These are phyloP conservation scores for Acanthornis magna DNA, from an alignment of 2,797 vertebrate genomes.

Conservation along the genomic window DNA sequence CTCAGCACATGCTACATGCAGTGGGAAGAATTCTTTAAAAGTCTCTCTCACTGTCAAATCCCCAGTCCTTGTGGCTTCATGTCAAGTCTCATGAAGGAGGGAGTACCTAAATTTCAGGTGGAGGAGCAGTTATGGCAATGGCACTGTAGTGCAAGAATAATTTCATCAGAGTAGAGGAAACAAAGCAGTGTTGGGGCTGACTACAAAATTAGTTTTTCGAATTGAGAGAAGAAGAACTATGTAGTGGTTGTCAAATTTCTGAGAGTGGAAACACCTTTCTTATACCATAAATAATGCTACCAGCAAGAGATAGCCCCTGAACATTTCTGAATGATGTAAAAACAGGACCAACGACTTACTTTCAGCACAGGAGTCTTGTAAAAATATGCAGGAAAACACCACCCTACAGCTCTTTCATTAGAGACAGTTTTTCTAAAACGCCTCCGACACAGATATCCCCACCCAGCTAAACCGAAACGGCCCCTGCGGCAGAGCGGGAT, in stretches of 20 bases:
- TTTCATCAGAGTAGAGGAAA: neutral
- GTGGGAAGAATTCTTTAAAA: conserved; percentile 4
- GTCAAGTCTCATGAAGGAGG: neutral
- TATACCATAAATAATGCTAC: neutral
- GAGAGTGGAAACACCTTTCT: neutral
- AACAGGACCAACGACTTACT: neutral
- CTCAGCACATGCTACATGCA: conserved; percentile 3
- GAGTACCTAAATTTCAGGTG: neutral
- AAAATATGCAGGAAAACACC: neutral
- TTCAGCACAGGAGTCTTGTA: neutral
- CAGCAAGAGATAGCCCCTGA: neutral
- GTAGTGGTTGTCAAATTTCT: neutral
- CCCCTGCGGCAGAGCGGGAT: neutral
- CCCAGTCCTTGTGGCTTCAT: neutral
- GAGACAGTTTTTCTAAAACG: conserved; percentile 31
- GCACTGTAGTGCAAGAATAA: neutral
- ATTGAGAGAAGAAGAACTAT: neutral
- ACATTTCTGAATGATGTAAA: neutral
- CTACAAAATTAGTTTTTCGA: neutral
- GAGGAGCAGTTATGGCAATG: neutral
- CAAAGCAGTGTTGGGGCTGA: neutral
- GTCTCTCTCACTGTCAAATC: neutral
- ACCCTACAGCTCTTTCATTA: neutral
- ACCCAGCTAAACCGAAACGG: neutral
- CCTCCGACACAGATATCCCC: neutral